phyloP scores from a whole-genome alignment of 2,888 invertebrate genomes.

The Machimus atricapillus region DNA sequence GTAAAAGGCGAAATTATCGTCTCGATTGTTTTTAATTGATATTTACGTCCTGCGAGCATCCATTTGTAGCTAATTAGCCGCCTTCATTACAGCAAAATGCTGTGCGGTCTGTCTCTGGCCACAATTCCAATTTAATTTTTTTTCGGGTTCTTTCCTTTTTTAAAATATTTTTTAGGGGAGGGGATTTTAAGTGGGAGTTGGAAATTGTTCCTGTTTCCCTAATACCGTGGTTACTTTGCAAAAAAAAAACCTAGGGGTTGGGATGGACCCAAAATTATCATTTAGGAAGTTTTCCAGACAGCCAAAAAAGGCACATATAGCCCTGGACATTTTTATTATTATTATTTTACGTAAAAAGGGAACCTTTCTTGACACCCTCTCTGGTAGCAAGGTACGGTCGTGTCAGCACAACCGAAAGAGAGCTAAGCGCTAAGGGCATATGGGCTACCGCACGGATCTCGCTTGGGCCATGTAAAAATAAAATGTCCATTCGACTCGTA shows the following conservation, averaged over 20 bases:
- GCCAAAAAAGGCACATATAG: neutral
- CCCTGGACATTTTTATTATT: neutral
- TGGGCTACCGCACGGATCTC: neutral
- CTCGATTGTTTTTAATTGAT: conserved; percentile 42
- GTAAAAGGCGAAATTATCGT: conserved; percentile 41
- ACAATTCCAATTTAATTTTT: conserved; percentile 24
- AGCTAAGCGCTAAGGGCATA: neutral
- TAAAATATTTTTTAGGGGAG: neutral
- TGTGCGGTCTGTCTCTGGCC: conserved; percentile 4
- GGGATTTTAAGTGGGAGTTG: neutral
- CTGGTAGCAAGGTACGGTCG: neutral
- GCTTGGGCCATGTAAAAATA: neutral
- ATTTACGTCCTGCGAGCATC: conserved; percentile 40
- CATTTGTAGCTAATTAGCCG: conserved; percentile 17
- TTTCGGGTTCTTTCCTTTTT: neutral
- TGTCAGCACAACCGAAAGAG: neutral
- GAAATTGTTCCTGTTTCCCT: neutral
- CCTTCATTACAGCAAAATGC: neutral
- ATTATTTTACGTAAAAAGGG: neutral
- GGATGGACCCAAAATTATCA: neutral
- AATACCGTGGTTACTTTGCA: neutral
- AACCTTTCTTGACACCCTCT: neutral
- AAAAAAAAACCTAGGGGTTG: too few species aligned
- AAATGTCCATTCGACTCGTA: conserved; percentile 17
- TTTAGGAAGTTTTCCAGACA: neutral